Evolutionary conservation across 1,140 invertebrate species (phyloP).

Genomic region (Zaprionus africanus): DNA sequence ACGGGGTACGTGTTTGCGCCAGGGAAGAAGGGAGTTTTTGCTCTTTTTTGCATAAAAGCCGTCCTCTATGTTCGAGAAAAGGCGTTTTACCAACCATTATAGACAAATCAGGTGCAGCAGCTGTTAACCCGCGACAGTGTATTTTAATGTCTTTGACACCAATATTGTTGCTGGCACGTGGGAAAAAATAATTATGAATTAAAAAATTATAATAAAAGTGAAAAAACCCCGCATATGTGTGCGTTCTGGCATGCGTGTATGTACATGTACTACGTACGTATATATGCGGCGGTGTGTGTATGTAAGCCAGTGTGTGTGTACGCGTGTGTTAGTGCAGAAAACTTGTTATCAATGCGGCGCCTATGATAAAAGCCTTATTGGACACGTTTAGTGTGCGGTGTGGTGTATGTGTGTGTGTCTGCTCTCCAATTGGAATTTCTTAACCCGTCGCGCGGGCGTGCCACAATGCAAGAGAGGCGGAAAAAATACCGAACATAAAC

Average conservation of each 20-base stretch:
- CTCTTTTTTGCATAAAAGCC: slow-evolving; percentile 69
- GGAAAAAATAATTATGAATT: slow-evolving; percentile 50
- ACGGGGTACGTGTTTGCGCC: slow-evolving; percentile 64
- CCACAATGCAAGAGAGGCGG: slow-evolving; percentile 6
- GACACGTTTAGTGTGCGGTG: slow-evolving; percentile 60
- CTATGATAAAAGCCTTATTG: slow-evolving; percentile 79
- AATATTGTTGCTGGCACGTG: slow-evolving; percentile 48
- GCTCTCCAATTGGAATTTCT: slow-evolving; percentile 65
- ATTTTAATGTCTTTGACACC: slow-evolving; percentile 45
- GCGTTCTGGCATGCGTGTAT: slow-evolving; percentile 60
- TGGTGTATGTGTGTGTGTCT: slow-evolving; percentile 13
- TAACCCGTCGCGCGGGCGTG: slow-evolving; percentile 42
- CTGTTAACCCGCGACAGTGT: slow-evolving; percentile 47
- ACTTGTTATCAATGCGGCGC: slow-evolving; percentile 82
- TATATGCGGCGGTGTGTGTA: slow-evolving; percentile 39
- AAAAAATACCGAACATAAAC: slow-evolving; percentile 33
- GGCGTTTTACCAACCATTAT: slow-evolving; percentile 44
- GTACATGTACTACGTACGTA: slow-evolving; percentile 37
- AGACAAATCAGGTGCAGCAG: slow-evolving; percentile 41
- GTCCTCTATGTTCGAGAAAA: slow-evolving; percentile 62
- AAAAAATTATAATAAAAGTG: slow-evolving; percentile 68
- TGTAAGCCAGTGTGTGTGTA: slow-evolving; percentile 43
- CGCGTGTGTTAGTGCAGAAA: slow-evolving; percentile 65
- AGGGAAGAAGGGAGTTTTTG: slow-evolving; percentile 57
- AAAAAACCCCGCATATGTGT: slow-evolving; percentile 60